These are phyloP conservation scores for Sapayoa aenigma DNA, from an alignment of 2,113 vertebrate genomes.

Conservation along the genomic window DNA sequence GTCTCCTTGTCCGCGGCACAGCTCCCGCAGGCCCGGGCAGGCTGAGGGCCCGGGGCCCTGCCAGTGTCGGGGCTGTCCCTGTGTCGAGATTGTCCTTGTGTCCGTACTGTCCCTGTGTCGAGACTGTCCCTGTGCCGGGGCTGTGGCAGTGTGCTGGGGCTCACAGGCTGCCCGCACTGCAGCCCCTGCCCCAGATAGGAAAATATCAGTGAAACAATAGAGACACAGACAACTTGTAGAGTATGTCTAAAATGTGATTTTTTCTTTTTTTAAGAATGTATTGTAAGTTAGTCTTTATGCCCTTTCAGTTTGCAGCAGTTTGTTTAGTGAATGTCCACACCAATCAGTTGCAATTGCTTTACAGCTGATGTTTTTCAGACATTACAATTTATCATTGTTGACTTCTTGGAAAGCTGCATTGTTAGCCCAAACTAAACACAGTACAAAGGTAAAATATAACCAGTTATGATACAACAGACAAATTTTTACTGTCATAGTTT, in stretches of 20 bases:
- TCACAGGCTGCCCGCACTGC: neutral
- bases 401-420: neutral
- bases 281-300: neutral
- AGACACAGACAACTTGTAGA: neutral
- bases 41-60: rapidly evolving
- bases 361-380: neutral
- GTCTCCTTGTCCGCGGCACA: rapidly evolving
- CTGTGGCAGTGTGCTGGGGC: neutral
- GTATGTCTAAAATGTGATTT: neutral
- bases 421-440: neutral
- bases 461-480: neutral
- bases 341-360: neutral
- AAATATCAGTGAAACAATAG: neutral
- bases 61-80: neutral
- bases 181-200: neutral
- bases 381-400: neutral
- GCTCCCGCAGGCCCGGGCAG: rapidly evolving
- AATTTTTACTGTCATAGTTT: neutral
- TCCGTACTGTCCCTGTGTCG: too few species aligned
- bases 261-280: neutral
- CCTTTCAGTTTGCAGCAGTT: neutral
- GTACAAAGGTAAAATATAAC: neutral
- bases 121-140: too few species aligned
- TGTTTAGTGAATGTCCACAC: neutral
- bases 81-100: too few species aligned